A percentile compares a stretch with the other conserved stretches of the same genome.
These are phyloP conservation scores for Drosophila falleni DNA, from an alignment of 2,888 invertebrate species.

Conservation along the genomic window DNA sequence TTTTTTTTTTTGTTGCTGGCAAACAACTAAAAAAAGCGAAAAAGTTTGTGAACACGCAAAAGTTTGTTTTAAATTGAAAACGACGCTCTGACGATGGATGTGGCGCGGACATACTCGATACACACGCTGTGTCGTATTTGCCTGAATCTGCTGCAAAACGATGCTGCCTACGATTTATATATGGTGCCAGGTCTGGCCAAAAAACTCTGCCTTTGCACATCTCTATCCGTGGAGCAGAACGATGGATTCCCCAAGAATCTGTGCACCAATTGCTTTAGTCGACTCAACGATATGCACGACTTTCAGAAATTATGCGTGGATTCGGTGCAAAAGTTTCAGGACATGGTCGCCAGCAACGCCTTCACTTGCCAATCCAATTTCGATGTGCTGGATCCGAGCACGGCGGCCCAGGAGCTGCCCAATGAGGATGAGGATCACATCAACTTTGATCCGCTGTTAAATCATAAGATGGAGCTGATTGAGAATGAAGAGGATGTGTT, in stretches of 20 bases:
- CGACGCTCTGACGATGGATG: constrained; percentile 63
- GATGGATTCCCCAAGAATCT: constrained; percentile 83
- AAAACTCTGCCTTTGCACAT: constrained; percentile 82
- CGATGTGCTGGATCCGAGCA: constrained; percentile 75
- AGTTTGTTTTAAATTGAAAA: neutral
- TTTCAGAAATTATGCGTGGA: constrained; percentile 81
- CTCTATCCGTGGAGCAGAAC: constrained; percentile 80
- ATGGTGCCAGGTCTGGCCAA: constrained; percentile 79
- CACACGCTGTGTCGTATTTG: constrained; percentile 83
- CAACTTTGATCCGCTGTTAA: constrained; percentile 79
- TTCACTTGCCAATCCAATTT: constrained; percentile 67
- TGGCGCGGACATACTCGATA: constrained; percentile 67
- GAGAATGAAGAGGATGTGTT: constrained; percentile 83
- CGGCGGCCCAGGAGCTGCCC: constrained; percentile 42
- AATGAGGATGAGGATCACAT: constrained; percentile 79
- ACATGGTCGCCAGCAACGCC: constrained; percentile 70
- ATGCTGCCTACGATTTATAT: constrained; percentile 78
- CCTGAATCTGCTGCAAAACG: constrained; percentile 76
- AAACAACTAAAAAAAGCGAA: constrained; percentile 51
- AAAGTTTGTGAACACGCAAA: constrained; percentile 25
- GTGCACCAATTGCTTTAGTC: constrained; percentile 78
- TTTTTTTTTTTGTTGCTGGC: constrained; percentile 72
- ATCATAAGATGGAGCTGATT: constrained; percentile 80
- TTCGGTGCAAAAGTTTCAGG: constrained; percentile 81
- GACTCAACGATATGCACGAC: constrained; percentile 81